Evolutionary conservation across 2,888 invertebrate genomes (phyloP).

Genomic region (Eugnorisma glareosa): DNA sequence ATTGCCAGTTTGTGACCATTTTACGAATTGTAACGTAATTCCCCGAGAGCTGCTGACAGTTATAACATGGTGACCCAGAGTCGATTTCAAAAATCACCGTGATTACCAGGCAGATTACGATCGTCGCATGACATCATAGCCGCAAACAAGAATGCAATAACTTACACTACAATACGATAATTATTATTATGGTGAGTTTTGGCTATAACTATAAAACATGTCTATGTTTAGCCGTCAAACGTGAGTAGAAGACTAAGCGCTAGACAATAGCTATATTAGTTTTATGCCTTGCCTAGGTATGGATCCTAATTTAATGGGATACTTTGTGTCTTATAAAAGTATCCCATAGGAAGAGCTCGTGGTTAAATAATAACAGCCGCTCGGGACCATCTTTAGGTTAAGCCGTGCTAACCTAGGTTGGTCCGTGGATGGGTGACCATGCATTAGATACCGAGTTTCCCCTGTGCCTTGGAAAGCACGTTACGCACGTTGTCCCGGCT

Average conservation of each 20-base stretch:
- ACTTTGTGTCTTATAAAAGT: neutral
- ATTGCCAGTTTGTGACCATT: too few species aligned
- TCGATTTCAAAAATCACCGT: neutral
- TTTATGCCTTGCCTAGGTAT: neutral
- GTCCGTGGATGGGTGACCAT: too few species aligned
- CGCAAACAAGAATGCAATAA: constrained; percentile 29
- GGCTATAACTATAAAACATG: constrained; percentile 39
- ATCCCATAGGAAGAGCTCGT: too few species aligned
- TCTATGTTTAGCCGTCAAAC: constrained; percentile 31
- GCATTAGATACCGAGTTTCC: too few species aligned
- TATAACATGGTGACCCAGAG: neutral
- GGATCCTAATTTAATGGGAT: neutral
- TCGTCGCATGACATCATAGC: constrained; percentile 1
- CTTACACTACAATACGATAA: constrained; percentile 37
- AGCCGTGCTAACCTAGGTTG: too few species aligned
- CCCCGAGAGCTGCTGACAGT: too few species aligned
- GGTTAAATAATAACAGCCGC: too few species aligned
- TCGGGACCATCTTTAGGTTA: too few species aligned
- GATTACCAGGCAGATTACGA: neutral
- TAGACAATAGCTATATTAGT: neutral
- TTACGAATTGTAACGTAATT: too few species aligned
- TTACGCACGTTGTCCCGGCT: too few species aligned
- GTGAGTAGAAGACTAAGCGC: constrained; percentile 25
- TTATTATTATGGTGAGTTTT: constrained; percentile 37
- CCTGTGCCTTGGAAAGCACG: too few species aligned